A percentile compares a stretch with the other conserved stretches of the same genome.
Evolutionary conservation across 2,797 vertebrate species (phyloP).

Genomic region (Merluccius polli): DNA sequence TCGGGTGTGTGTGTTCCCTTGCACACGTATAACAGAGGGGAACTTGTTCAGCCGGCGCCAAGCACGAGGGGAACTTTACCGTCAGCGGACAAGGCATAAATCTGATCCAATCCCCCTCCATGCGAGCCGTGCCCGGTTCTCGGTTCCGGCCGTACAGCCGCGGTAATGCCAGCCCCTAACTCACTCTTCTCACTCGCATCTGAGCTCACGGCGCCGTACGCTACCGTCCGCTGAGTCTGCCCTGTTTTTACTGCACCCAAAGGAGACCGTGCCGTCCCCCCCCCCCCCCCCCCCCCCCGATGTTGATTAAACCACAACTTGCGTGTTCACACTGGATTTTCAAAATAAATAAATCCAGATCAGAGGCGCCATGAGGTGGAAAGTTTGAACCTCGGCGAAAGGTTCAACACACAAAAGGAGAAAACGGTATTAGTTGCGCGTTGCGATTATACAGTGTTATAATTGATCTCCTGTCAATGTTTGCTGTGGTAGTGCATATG

Average conservation of each 20-base stretch:
- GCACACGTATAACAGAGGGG: constrained; percentile 47
- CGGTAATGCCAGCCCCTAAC: constrained; percentile 35
- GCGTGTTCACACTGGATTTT: background rate
- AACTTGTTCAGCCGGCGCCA: constrained; percentile 55
- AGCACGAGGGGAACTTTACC: constrained; percentile 30
- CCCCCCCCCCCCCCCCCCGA: too few species aligned
- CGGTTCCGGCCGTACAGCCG: background rate
- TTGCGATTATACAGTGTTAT: background rate
- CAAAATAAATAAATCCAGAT: background rate
- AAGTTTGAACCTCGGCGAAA: background rate
- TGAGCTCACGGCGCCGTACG: constrained; percentile 51
- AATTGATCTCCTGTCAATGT: background rate
- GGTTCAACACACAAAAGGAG: background rate
- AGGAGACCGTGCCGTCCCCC: constrained; percentile 36
- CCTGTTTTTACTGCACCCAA: constrained; percentile 27
- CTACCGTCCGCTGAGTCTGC: constrained; percentile 43
- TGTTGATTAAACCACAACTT: constrained; percentile 1
- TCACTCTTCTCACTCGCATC: constrained; percentile 50
- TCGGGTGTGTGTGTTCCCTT: constrained; percentile 33
- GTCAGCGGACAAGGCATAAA: constrained; percentile 17
- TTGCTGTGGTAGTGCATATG: background rate
- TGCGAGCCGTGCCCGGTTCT: constrained; percentile 30
- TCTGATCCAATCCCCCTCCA: constrained; percentile 29
- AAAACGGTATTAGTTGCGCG: background rate
- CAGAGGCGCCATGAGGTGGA: background rate